phyloP scores from a whole-genome alignment of 2,113 vertebrate genomes.

The Bufo bufo region DNA sequence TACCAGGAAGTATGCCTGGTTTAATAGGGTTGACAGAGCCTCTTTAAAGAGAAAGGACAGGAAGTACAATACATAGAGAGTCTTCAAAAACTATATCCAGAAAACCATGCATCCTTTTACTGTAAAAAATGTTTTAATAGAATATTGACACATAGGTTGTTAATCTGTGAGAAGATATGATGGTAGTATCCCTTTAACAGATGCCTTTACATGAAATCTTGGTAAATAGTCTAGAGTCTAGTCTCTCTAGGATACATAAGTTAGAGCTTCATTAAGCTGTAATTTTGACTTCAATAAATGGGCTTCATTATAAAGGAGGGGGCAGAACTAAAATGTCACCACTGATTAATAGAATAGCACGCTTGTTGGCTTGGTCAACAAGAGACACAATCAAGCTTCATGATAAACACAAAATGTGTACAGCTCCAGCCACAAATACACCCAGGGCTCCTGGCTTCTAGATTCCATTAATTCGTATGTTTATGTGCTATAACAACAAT shows the following conservation, averaged over 20 bases:
- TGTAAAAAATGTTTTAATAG: too few relatives aligned
- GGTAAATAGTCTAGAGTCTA: constrained; percentile 3
- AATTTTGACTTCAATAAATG: constrained; percentile 32
- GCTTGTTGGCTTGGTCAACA: neutral
- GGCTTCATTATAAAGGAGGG: constrained; percentile 21
- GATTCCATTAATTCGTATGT: neutral
- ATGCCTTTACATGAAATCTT: neutral
- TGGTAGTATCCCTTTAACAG: neutral
- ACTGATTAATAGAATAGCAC: constrained; percentile 28
- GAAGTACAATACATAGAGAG: too few relatives aligned
- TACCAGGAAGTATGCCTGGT: too few relatives aligned
- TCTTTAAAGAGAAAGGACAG: too few relatives aligned
- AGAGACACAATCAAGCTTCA: neutral
- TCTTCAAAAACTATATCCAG: too few relatives aligned
- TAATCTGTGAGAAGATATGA: too few relatives aligned
- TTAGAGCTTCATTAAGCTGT: constrained; percentile 47
- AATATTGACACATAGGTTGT: too few relatives aligned
- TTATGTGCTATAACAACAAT: neutral
- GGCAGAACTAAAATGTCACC: constrained; percentile 29
- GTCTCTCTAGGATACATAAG: constrained; percentile 32
- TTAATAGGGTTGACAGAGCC: too few relatives aligned
- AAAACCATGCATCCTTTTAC: too few relatives aligned
- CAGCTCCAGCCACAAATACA: neutral
- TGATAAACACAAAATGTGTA: constrained; percentile 8
- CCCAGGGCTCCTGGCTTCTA: neutral